phyloP scores from a whole-genome alignment of 1,140 invertebrate genomes.

The Phthorimaea operculella region DNA sequence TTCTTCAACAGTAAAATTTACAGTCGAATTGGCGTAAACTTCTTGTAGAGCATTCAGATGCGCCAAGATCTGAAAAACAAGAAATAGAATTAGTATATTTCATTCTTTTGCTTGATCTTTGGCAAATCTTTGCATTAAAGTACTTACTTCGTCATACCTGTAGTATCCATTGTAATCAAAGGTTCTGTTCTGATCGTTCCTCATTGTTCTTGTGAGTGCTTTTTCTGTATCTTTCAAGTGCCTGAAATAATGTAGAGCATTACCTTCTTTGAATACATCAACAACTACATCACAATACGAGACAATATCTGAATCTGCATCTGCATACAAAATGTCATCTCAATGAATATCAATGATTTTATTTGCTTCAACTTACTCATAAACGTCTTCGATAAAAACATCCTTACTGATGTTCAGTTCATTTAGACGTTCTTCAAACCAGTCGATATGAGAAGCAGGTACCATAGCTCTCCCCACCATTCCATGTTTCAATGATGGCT shows the following conservation, averaged over 20 bases:
- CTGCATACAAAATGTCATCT: no score
- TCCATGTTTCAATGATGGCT: conserved; percentile 28
- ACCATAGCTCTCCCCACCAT: conserved; percentile 36
- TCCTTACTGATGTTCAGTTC: conserved; percentile 25
- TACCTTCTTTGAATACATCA: no score
- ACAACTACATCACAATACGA: no score
- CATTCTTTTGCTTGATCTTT: no score
- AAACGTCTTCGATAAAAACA: conserved; percentile 35
- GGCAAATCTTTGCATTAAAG: no score
- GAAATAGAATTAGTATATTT: no score
- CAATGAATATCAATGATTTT: no score
- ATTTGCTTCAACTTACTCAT: conserved; percentile 23
- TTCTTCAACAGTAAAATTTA: conserved; percentile 28
- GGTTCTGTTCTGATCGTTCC: conserved; percentile 3
- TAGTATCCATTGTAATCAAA: conserved; percentile 34
- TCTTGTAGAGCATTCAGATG: conserved; percentile 26
- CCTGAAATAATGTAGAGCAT: conserved; percentile 20
- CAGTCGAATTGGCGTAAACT: conserved; percentile 21
- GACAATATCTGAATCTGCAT: no score
- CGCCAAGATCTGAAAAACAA: conserved; percentile 38
- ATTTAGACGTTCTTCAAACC: conserved; percentile 37
- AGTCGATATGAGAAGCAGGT: conserved; percentile 31
- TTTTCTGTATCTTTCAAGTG: conserved; percentile 5
- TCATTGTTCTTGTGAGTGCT: conserved; percentile 1
- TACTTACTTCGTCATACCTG: conserved; percentile 36